phyloP scores from a whole-genome alignment of 2,888 invertebrate genomes.

The Phania funesta region DNA sequence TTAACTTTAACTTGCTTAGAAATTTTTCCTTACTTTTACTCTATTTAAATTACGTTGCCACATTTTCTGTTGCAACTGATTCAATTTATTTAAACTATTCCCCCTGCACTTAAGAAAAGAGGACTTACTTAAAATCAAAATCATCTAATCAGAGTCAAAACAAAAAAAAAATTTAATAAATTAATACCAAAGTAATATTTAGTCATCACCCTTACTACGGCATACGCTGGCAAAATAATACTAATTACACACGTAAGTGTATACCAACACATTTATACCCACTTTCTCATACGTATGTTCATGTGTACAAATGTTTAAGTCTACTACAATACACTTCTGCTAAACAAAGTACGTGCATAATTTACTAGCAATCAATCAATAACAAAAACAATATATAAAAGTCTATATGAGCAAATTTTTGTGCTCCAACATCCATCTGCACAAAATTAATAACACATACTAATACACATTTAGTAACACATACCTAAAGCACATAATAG shows the following conservation, averaged over 20 bases:
- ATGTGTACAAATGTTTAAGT: background rate
- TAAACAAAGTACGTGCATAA: conserved; percentile 33
- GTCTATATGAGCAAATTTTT: conserved; percentile 31
- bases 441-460: conserved; percentile 3
- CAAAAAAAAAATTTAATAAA: conserved; percentile 4
- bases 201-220: conserved; percentile 18
- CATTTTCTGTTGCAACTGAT: too few species aligned
- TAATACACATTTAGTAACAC: conserved; percentile 6
- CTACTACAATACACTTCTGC: too few species aligned
- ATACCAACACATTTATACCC: background rate
- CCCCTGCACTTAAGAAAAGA: background rate
- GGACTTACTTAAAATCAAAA: conserved; percentile 51
- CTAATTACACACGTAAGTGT: background rate
- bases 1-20: too few species aligned
- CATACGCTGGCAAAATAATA: background rate
- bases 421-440: background rate
- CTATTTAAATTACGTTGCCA: too few species aligned
- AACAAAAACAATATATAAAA: background rate
- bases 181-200: conserved; percentile 22
- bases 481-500: conserved; percentile 12
- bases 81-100: too few species aligned
- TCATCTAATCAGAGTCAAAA: background rate
- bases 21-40: too few species aligned
- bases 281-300: too few species aligned
- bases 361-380: conserved; percentile 38